Conservation (phyloP, 2,888 invertebrate species). For the Dynastes tityus region DNA sequence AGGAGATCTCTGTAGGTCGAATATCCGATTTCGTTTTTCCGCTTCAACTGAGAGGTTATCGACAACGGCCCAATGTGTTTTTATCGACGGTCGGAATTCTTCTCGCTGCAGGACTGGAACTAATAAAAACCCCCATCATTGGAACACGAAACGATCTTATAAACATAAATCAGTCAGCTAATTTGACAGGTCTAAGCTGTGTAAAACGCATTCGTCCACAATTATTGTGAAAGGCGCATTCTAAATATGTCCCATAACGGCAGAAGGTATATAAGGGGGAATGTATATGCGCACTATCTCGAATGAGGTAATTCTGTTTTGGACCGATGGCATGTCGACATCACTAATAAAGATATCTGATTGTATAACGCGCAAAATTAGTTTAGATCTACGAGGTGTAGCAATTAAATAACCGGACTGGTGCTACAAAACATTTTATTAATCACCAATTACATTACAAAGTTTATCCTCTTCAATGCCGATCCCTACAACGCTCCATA, state of each 20-base stretch:
- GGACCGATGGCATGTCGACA: no score
- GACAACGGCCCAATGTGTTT: slow-evolving; percentile 43
- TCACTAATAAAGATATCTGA: no score
- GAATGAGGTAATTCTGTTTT: no score
- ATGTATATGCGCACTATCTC: no score
- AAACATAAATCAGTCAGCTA: slow-evolving; percentile 44
- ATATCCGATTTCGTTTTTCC: slow-evolving; percentile 46
- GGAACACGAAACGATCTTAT: slow-evolving; percentile 40
- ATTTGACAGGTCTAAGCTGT: slow-evolving; percentile 41
- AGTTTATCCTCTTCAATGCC: no score
- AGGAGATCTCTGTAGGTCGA: slow-evolving; percentile 35
- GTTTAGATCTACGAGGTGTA: no score
- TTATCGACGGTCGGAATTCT: slow-evolving; percentile 37
- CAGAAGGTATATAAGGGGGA: neutral
- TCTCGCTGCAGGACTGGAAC: slow-evolving; percentile 30
- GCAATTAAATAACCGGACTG: no score
- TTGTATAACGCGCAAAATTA: no score
- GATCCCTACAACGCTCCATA: no score
- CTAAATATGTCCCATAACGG: slow-evolving; percentile 7
- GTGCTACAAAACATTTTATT: no score
- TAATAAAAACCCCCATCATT: slow-evolving; percentile 40
- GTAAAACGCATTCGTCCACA: slow-evolving; percentile 19
- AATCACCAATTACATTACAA: no score
- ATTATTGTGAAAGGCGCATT: slow-evolving; percentile 30
- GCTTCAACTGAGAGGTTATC: slow-evolving; percentile 45